phyloP scores from a whole-genome alignment of 2,888 invertebrate genomes.

The Sphaeridia pumilis region DNA sequence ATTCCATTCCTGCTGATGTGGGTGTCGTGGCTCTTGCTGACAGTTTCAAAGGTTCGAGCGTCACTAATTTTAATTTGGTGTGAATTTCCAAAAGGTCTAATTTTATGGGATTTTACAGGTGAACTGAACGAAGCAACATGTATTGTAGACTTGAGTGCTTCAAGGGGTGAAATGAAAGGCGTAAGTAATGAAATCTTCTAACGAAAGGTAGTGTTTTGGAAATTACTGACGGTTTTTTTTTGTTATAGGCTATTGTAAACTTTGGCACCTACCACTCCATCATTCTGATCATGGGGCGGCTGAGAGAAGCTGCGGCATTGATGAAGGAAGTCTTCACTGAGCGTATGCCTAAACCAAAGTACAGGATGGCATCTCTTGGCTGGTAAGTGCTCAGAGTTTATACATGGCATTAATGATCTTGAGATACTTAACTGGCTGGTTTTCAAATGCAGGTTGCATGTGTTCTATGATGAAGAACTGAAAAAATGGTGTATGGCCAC shows the following conservation, averaged over 20 bases:
- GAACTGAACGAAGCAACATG: background rate
- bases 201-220: background rate
- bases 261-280: slow-evolving; percentile 84
- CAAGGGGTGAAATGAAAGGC: background rate
- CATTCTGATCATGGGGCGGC: slow-evolving; percentile 59
- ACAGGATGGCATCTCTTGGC: slow-evolving; percentile 44
- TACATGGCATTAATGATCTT: too few species aligned
- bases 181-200: background rate
- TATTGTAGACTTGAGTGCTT: background rate
- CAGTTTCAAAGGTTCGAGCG: slow-evolving; percentile 55
- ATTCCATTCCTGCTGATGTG: slow-evolving; percentile 79
- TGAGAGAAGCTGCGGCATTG: slow-evolving; percentile 51
- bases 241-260: slow-evolving; percentile 45
- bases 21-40: slow-evolving; percentile 64
- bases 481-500: slow-evolving; percentile 32
- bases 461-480: slow-evolving; percentile 45
- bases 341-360: slow-evolving; percentile 51
- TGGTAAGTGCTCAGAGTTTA: too few species aligned
- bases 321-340: slow-evolving; percentile 56
- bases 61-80: background rate
- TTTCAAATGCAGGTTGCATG: slow-evolving; percentile 40
- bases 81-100: background rate
- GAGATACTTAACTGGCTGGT: background rate
- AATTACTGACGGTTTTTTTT: background rate
- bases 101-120: background rate